Base-by-base conservation (phyloP, 2,113 vertebrate genomes). In the Coptodon bakossiorum region DNA sequence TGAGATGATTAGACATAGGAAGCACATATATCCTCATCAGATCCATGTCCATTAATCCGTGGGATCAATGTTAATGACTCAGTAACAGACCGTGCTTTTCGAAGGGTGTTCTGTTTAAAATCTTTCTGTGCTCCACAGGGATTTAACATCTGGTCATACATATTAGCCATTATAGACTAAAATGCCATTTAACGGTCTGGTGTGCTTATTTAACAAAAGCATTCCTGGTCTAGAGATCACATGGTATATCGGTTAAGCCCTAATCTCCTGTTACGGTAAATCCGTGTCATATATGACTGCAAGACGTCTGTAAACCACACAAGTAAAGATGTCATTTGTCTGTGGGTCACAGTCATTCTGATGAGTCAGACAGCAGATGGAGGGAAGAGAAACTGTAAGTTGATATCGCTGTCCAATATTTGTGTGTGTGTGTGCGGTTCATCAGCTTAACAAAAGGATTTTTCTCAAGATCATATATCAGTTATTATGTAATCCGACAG, bases 221-320 rank as follows among this genome's bases (percentile, higher is more conserved):
- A 84, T 87, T 89, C 92, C 81, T 80, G 52, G 68, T 86, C 57
- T 52, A 34, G 54, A 36, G 66, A 89, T 83, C 91, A 84, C 86
- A 84, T 86, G 86, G 79, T 87, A 59, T 36, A 86, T n/a, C 66
- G 80, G 86, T 88, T 82, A 91, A 88, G 34, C 5, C 31, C 31
- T 85, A 87, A 92, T 91, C 87, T 90, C 61, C 81, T 61, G 86
- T 94, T 93, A 93, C 92, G 83, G 91, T 94, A 92, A 94, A 90
- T 89, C 73, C 73, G 68, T 90, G 87, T 91, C 84, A 88, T 88
- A 86, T 91, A 85, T 86, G 81, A 91, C 85, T 76, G 24, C 85
- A 31, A 87, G 87, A 84, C 56, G 81, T 90, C 87, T 14, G 17
- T 83, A 76, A 92, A 85, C 71, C 89, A 36, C 80, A 89, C 76